A percentile compares a stretch with the other conserved stretches of the same genome.
Evolutionary conservation across 2,113 vertebrate genomes (phyloP).

Genomic region (Poeciliopsis occidentalis): DNA sequence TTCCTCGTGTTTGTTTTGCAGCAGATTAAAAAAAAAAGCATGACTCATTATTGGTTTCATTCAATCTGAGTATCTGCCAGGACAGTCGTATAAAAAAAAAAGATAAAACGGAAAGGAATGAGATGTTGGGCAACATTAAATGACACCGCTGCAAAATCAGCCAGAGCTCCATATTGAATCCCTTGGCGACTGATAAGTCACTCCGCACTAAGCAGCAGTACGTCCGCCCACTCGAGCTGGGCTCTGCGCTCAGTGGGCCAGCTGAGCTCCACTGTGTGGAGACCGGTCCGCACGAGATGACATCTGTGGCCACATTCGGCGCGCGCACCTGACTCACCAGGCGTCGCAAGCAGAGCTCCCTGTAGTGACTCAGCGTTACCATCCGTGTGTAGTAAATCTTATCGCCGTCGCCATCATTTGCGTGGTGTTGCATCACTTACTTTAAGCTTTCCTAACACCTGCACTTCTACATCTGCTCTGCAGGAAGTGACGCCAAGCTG

Average conservation of each 20-base stretch:
- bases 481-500: conserved; percentile 19
- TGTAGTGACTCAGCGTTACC: conserved; percentile 48
- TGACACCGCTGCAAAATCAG: conserved; percentile 31
- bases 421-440: conserved; percentile 33
- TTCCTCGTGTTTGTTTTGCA: conserved; percentile 9
- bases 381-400: conserved; percentile 32
- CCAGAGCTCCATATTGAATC: conserved; percentile 34
- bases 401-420: conserved; percentile 5
- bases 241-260: conserved; percentile 26
- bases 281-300: conserved; percentile 22
- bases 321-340: conserved; percentile 46
- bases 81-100: neutral
- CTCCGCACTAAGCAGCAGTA: conserved; percentile 38
- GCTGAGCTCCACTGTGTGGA: conserved; percentile 36
- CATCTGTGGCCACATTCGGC: conserved; percentile 45
- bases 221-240: conserved; percentile 37
- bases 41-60: conserved; percentile 14
- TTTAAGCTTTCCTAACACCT: conserved; percentile 12
- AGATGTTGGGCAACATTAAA: conserved; percentile 48
- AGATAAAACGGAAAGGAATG: conserved; percentile 23
- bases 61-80: conserved; percentile 17
- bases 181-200: conserved; percentile 30
- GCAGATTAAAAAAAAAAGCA: conserved; percentile 22
- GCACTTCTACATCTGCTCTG: conserved; percentile 11
- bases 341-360: conserved; percentile 32